Conservation (phyloP, 2,113 vertebrate genomes). For the Cyanistes caeruleus region DNA sequence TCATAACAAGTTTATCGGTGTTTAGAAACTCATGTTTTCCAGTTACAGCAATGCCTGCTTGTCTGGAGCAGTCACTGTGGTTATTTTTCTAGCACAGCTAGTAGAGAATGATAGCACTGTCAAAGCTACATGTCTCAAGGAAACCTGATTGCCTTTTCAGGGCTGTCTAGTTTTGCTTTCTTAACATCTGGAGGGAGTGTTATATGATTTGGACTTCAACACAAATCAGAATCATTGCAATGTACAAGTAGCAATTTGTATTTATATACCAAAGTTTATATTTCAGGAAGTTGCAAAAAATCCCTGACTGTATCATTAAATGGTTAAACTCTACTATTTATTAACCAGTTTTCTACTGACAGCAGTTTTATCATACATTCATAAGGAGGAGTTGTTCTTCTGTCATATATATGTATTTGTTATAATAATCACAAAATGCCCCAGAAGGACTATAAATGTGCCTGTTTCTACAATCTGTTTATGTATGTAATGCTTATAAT, state of each 20-base stretch:
- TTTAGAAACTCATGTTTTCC: conserved; percentile 7
- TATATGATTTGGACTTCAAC: background rate
- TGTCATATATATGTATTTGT: background rate
- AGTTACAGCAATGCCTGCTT: background rate
- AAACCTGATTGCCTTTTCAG: conserved; percentile 44
- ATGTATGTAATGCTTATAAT: background rate
- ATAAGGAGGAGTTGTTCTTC: background rate
- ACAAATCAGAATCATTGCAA: conserved; percentile 22
- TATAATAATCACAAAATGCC: background rate
- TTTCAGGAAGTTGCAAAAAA: conserved; percentile 10
- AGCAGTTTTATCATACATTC: background rate
- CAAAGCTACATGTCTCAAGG: background rate
- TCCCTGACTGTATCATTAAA: background rate
- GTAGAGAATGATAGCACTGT: background rate
- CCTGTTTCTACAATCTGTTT: conserved; percentile 24
- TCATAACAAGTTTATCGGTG: background rate
- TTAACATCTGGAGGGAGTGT: conserved; percentile 32
- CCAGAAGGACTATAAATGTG: conserved; percentile 20
- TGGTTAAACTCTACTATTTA: background rate
- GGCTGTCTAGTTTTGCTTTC: background rate
- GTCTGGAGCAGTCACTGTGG: background rate
- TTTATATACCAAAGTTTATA: background rate
- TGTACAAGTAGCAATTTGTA: background rate
- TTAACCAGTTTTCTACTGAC: background rate
- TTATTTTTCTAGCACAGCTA: conserved; percentile 1